These are phyloP conservation scores for roundworm (Caenorhabditis elegans) DNA, from an alignment of 1,140 invertebrate species.

Conservation along the genomic window WBcel235 BX284604.4:12398501-12399000, in stretches of 20 bases:
- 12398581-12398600: constrained; percentile 16
- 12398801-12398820: constrained; percentile 4
- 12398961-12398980: neutral
- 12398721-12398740: neutral
- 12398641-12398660: neutral
- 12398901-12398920: neutral
- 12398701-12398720: neutral
- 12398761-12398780: no score
- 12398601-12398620: constrained; percentile 13
- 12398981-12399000: neutral
- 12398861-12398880: constrained; percentile 17
- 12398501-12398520: neutral
- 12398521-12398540: neutral
- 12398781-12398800: no score
- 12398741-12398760: neutral
- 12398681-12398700: neutral
- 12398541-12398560: constrained; percentile 12
- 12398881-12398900: neutral
- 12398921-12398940: constrained; percentile 15
- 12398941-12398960: neutral
- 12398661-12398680: neutral
- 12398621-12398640: constrained; percentile 16
- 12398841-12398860: neutral
- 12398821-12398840: constrained; percentile 27
- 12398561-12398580: constrained; percentile 28